Conservation (phyloP, 2,888 invertebrate genomes). For the Teleogryllus oceanicus region DNA sequence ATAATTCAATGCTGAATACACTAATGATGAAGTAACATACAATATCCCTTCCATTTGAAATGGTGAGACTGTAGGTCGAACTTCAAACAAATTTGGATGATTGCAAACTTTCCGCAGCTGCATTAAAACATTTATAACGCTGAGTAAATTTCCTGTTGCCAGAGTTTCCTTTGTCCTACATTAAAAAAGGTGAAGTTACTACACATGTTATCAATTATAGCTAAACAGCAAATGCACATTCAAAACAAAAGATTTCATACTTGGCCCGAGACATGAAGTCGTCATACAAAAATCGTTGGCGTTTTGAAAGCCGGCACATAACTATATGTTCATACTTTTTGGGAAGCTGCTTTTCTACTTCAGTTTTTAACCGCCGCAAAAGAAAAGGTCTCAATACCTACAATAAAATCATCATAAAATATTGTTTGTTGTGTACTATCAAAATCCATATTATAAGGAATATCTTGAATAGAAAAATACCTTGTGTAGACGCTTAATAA, state of each 20-base stretch:
- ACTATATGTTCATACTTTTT: conserved; percentile 94
- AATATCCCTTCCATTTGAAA: conserved; percentile 80
- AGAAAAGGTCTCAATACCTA: conserved; percentile 90
- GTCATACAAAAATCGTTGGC: conserved; percentile 96
- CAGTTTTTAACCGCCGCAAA: conserved; percentile 83
- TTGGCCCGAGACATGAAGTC: conserved; percentile 97
- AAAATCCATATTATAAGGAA: neutral
- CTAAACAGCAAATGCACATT: neutral
- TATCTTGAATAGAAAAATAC: conserved; percentile 49
- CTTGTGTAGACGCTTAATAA: conserved; percentile 87
- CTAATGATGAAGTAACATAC: conserved; percentile 67
- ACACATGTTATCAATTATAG: neutral
- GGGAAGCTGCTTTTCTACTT: conserved; percentile 97
- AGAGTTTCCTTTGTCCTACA: conserved; percentile 88
- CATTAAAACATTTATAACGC: conserved; percentile 95
- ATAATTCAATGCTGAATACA: conserved; percentile 66
- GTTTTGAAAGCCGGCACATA: conserved; percentile 88
- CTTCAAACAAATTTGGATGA: conserved; percentile 97
- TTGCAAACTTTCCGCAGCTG: conserved; percentile 96
- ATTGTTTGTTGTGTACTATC: neutral
- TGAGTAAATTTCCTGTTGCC: conserved; percentile 86
- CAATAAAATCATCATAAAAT: conserved; percentile 41
- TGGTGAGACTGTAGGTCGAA: conserved; percentile 90
- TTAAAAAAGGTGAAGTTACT: neutral
- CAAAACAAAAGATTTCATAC: conserved; percentile 53